Conservation (phyloP, 2,888 invertebrate genomes). For the Oscheius sp. region DNA sequence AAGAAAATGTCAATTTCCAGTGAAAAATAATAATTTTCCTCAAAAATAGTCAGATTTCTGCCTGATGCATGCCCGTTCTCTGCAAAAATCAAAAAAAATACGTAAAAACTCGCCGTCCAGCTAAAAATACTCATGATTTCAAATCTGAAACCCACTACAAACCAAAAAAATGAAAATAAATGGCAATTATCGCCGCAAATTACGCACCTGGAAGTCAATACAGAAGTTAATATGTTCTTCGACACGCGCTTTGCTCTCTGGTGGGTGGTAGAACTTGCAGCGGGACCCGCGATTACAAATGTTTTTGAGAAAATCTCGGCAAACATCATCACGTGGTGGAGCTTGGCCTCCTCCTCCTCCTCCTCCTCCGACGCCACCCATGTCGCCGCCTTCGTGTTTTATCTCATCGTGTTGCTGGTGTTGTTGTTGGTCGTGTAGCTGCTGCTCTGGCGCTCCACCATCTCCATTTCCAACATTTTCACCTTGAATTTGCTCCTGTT, state of each 20-base stretch:
- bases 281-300: constrained; percentile 79
- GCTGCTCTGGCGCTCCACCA: not conserved
- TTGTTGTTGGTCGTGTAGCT: not conserved
- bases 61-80: not conserved
- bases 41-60: not conserved
- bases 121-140: not conserved
- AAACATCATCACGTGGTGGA: constrained; percentile 74
- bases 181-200: constrained; percentile 4
- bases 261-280: constrained; percentile 78
- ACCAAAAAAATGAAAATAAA: not conserved
- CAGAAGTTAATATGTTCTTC: constrained; percentile 76
- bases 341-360: constrained; percentile 11
- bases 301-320: constrained; percentile 79
- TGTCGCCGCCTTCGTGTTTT: too few relatives aligned
- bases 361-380: too few relatives aligned
- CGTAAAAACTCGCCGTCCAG: not conserved
- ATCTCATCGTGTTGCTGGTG: not conserved
- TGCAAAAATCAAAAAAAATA: not conserved
- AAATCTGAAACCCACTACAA: not conserved
- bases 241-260: constrained; percentile 61
- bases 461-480: not conserved
- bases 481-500: constrained; percentile 13
- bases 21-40: too few relatives aligned
- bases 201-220: constrained; percentile 78
- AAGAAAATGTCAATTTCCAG: too few relatives aligned